A percentile compares a stretch with the other conserved stretches of the same genome.
Evolutionary conservation across 2,888 invertebrate species (phyloP).

Genomic region (Notodonta ziczac): DNA sequence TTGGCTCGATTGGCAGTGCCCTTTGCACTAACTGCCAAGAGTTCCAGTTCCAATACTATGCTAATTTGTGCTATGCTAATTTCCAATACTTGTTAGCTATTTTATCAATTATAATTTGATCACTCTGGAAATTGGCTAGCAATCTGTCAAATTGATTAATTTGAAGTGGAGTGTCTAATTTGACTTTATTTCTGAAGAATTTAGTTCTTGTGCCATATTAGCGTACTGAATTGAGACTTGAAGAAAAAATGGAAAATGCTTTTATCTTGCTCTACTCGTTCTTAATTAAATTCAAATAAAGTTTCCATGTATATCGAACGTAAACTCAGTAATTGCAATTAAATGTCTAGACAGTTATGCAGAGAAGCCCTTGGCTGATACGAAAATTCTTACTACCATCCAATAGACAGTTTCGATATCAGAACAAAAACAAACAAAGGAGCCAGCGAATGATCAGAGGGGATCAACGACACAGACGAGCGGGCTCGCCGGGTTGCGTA

Average conservation of each 20-base stretch:
- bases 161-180: conserved; percentile 7
- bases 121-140: no score
- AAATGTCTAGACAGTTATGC: conserved; percentile 10
- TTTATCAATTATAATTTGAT: no score
- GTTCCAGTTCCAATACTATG: conserved; percentile 1
- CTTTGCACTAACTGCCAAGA: conserved; percentile 22
- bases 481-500: conserved; percentile 64
- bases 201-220: neutral
- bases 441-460: conserved; percentile 53
- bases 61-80: no score
- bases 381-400: conserved; percentile 29
- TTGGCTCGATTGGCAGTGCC: conserved; percentile 21
- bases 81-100: no score
- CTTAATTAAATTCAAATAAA: neutral
- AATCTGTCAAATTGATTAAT: conserved; percentile 20
- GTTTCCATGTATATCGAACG: neutral
- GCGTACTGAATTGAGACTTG: no score
- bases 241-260: no score
- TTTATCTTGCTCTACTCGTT: neutral
- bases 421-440: conserved; percentile 62
- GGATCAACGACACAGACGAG: conserved; percentile 79
- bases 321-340: conserved; percentile 1
- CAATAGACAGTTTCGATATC: conserved; percentile 35
- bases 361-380: conserved; percentile 31
- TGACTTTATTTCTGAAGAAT: neutral